These are phyloP conservation scores for Trichosurus vulpecula DNA, from an alignment of 2,797 vertebrate species.

Conservation along the genomic window DNA sequence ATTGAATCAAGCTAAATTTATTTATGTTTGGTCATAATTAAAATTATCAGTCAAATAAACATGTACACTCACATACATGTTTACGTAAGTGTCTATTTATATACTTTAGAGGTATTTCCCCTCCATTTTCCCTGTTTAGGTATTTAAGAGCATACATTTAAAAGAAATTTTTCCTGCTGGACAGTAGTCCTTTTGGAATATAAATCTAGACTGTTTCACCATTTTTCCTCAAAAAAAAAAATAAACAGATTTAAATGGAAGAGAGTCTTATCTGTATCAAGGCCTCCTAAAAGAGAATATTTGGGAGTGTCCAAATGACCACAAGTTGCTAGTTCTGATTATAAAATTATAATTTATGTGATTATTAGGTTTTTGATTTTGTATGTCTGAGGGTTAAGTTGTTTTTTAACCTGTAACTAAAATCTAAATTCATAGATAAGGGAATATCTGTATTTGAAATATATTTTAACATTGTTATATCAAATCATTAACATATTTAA, in stretches of 20 bases:
- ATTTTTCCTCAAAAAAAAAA: conserved; percentile 34
- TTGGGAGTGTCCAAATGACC: not conserved
- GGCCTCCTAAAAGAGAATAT: not conserved
- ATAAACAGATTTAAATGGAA: not conserved
- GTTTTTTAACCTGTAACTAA: not conserved
- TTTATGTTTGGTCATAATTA: conserved; percentile 6
- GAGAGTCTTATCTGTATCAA: not conserved
- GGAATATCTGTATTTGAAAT: conserved; percentile 41
- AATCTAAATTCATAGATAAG: conserved; percentile 49
- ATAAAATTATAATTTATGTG: not conserved
- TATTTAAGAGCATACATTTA: conserved; percentile 35
- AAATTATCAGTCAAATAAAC: not conserved
- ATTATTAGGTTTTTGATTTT: not conserved
- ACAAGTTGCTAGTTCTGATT: not conserved
- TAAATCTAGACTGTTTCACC: conserved; percentile 10
- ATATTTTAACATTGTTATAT: conserved; percentile 17
- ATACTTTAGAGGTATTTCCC: conserved; percentile 52
- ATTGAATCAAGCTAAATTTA: conserved; percentile 7
- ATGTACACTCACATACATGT: not conserved
- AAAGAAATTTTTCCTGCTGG: conserved; percentile 42
- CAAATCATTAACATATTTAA: not conserved
- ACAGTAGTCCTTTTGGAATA: not conserved
- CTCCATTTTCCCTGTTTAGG: not conserved
- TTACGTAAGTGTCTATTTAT: not conserved
- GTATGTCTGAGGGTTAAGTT: not conserved